Evolutionary conservation across 2,888 invertebrate species (phyloP).

Genomic region (Conistra vaccinii): DNA sequence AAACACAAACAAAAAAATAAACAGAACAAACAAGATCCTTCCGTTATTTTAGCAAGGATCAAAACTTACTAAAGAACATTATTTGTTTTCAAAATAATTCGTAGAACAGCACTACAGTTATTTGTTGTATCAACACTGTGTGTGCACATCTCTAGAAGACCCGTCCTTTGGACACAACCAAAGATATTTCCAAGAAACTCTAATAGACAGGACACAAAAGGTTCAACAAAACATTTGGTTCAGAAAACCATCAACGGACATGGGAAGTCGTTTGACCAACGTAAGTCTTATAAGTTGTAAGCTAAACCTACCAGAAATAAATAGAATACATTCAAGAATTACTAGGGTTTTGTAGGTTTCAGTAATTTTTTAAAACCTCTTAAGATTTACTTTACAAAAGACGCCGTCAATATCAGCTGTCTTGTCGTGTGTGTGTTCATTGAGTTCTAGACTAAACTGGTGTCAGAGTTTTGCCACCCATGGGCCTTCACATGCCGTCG

Average conservation of each 20-base stretch:
- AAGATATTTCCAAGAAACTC: constrained; percentile 25
- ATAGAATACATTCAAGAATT: constrained; percentile 6
- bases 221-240: constrained; percentile 17
- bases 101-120: background rate
- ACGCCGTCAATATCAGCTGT: background rate
- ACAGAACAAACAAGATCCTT: no score
- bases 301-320: constrained; percentile 18
- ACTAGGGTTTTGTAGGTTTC: background rate
- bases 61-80: background rate
- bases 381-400: background rate
- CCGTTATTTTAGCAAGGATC: background rate
- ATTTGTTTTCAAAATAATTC: background rate
- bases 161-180: background rate
- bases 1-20: background rate
- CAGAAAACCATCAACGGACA: constrained; percentile 22
- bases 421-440: background rate
- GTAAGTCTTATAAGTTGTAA: constrained; percentile 33
- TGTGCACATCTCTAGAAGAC: background rate
- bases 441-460: background rate
- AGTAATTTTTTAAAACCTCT: constrained; percentile 3
- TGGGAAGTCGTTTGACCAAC: constrained; percentile 26
- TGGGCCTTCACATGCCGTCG: no score
- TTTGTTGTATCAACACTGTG: background rate
- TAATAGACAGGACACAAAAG: constrained; percentile 4
- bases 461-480: no score